Base-by-base conservation (phyloP, 2,888 invertebrate species). In the Bombyx huttoni region DNA sequence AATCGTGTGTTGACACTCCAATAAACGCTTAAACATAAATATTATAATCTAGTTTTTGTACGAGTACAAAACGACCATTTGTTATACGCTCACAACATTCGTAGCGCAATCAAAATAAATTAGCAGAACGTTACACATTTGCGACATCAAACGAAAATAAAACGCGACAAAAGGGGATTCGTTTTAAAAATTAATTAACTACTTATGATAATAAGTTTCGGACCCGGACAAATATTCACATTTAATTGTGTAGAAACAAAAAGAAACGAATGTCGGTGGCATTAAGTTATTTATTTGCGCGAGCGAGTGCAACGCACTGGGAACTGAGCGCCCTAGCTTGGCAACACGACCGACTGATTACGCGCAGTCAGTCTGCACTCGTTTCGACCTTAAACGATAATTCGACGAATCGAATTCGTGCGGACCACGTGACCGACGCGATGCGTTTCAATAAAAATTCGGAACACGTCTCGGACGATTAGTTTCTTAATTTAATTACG, bases 261-360 rank as follows among this genome's bases (percentile, higher is more conserved):
- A 53, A 80, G 75, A 66, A 58, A 68, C 65, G 67, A 70, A 77
- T 79, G 78, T 77, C 75, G 75, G 75, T 73, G 70, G 70, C 71
- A 71, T 77, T 75, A 73, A 69, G 74, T 76, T 82, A 80, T 84
- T 81, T 82, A 80, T 84, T 81, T 82, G 24, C 75, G 81, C 81
- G 78, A 79, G 75, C 51, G 78, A 78, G 84, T 80, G 83, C 84
- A 83, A 78, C 68, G 82, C 65, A 72, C 81, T 75, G 75, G 73
- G 73, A 74, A 71, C 72, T 80, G 80, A 78, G 76, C 75, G 74
- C 68, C 61, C 65, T 70, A 75, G 76, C 77, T 70, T 78, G 76
- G 75, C 75, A 76, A 73, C 74, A 67, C 75, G 61, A 62, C 58
- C 59, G 63, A 69, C 72, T 56, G 66, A 66, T 71, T 68, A 64